phyloP scores from a whole-genome alignment of 1,140 invertebrate genomes.

The Bombus waltoni region DNA sequence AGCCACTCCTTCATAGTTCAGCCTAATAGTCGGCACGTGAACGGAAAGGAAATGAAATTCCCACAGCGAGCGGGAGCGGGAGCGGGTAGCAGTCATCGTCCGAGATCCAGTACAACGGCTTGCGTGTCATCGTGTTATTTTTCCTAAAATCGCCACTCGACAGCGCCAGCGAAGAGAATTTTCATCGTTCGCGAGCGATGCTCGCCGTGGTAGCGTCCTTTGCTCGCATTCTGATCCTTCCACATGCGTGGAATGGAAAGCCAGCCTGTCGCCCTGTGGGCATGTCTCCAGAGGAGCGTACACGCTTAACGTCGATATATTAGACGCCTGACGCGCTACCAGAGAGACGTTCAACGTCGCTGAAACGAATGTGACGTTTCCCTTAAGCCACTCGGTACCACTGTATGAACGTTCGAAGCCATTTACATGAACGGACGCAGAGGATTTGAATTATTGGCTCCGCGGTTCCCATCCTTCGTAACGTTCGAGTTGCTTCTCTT shows the following conservation, averaged over 20 bases:
- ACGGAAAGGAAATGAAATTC: conserved; percentile 52
- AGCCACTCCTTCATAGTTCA: conserved; percentile 42
- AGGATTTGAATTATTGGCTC: conserved; percentile 41
- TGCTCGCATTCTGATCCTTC: conserved; percentile 75
- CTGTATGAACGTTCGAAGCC: conserved; percentile 9
- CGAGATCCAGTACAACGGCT: conserved; percentile 36
- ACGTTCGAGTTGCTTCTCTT: not conserved
- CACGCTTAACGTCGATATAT: conserved; percentile 71
- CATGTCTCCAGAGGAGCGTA: conserved; percentile 54
- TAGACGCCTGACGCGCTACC: conserved; percentile 64
- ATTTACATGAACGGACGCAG: conserved; percentile 26
- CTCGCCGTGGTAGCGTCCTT: conserved; percentile 56
- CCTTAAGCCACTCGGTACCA: not conserved
- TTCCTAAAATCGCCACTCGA: conserved; percentile 71
- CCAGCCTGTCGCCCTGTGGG: conserved; percentile 11
- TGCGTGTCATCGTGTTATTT: conserved; percentile 69
- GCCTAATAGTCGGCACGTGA: conserved; percentile 47
- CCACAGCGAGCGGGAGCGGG: conserved; percentile 35
- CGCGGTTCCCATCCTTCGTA: not conserved
- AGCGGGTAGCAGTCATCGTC: conserved; percentile 51
- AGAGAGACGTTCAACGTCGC: conserved; percentile 44
- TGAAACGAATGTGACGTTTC: conserved; percentile 42
- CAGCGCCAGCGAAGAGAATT: conserved; percentile 67
- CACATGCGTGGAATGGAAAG: conserved; percentile 45
- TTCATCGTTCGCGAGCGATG: conserved; percentile 61